phyloP scores from a whole-genome alignment of 2,113 vertebrate species.

The Phodopus roborovskii region DNA sequence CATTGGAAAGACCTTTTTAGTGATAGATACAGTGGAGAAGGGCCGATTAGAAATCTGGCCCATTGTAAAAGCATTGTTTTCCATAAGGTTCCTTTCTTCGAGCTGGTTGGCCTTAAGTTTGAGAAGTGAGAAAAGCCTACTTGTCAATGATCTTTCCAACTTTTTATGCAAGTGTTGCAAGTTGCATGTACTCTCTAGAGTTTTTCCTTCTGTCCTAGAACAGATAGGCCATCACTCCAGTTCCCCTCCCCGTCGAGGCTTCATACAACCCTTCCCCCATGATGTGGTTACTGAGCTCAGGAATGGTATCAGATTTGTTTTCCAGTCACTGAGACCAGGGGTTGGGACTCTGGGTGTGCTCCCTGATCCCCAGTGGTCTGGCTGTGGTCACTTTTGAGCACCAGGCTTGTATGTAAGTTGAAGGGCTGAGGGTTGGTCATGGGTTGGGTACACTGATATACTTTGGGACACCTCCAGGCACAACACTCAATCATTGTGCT shows the following conservation, averaged over 20 bases:
- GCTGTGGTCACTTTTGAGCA: not conserved
- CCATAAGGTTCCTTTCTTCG: not conserved
- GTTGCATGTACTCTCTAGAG: not conserved
- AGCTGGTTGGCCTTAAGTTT: slow-evolving; percentile 27
- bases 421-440: not conserved
- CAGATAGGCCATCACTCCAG: too few relatives aligned
- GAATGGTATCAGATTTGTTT: not conserved
- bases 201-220: not conserved
- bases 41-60: slow-evolving; percentile 51
- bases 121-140: slow-evolving; percentile 46
- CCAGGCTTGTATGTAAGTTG: not conserved
- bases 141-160: slow-evolving; percentile 10
- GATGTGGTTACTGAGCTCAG: not conserved
- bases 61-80: slow-evolving; percentile 21
- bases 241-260: not conserved
- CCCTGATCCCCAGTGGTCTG: not conserved
- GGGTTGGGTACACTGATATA: not conserved
- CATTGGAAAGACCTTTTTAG: slow-evolving; percentile 48
- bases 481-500: not conserved
- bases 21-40: not conserved
- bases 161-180: not conserved
- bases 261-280: not conserved
- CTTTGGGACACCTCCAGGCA: not conserved
- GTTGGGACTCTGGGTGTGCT: not conserved
- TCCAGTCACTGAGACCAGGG: not conserved